Evolutionary conservation across 2,113 vertebrate species (phyloP), one percentile per base, ranked within the genome.

Genomic region (Carassius auratus): DNA sequence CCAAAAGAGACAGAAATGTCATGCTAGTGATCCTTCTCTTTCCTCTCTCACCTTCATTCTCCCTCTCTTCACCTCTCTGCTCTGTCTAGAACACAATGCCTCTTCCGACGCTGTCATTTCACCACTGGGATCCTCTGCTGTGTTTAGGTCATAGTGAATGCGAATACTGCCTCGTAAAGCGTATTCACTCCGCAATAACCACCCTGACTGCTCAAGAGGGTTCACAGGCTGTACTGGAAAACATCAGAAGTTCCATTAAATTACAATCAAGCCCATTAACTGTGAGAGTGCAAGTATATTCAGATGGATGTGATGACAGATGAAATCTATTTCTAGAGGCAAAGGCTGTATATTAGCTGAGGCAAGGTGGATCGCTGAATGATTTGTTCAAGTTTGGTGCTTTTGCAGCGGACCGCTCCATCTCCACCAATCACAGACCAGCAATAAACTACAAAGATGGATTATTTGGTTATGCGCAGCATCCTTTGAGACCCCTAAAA

Each of bases 1-100:
- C 83, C 83, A 69, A 42, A 64, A 83, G 83, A 76, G 57, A 64
- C 84, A 81, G 66, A 87, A 87, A 87, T 86, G 85, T 86, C 85
- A 76, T 42, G 45, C 36, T 36, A 85, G 74, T 52, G 45, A 76
- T 82, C 77, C 71, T 68, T 76, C 61, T 76, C 59, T 66, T 64
- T 59, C 84, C 61, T 50, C 66, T 19, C 2, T 66, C 77, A 76
- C 64, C 66, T 85, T 66, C 75, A 23, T 74, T 80, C 57, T 61
- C 91, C 85, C 80, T 88, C 86, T 86, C 59, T 33, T 5, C 62
- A 42, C 76, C 61, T 86, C 59, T 38, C 33, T 50, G 68, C 55
- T 42, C 68, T 76, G 77, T 78, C 33, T 62, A 48, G 50, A 78
- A 86, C 86, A 87, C 86, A 84, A 66, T 66, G 84, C 71, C 45